phyloP scores from a whole-genome alignment of 2,113 vertebrate genomes.

The Ardeotis arabs region DNA sequence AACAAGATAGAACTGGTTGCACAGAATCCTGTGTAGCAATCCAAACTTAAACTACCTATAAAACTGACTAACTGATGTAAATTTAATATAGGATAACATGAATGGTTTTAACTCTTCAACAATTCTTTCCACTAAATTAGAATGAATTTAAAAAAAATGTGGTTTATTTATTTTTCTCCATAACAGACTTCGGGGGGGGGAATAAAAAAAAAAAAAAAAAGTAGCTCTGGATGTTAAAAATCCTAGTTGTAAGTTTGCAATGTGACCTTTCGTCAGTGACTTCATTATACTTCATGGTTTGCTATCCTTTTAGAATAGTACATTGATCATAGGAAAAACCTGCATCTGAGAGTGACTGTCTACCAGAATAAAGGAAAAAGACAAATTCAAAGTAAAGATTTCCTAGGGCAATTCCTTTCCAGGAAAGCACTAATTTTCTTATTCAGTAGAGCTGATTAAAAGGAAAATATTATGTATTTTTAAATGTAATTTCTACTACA shows the following conservation, averaged over 20 bases:
- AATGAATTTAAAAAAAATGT: not conserved
- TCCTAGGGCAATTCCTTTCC: not conserved
- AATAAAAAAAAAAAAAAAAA: accelerated
- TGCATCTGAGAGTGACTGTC: not conserved
- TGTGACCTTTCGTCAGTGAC: not conserved
- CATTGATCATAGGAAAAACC: not conserved
- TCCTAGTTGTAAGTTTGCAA: not conserved
- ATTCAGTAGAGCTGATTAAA: not conserved
- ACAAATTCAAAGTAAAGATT: not conserved
- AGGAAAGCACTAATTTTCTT: not conserved
- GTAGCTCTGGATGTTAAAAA: not conserved
- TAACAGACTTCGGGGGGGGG: not conserved
- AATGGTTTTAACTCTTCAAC: not conserved
- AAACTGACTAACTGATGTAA: not conserved
- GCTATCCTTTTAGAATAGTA: not conserved
- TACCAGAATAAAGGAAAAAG: not conserved
- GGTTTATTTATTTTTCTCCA: not conserved
- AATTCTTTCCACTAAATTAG: not conserved
- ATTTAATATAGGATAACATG: not conserved
- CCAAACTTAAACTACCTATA: not conserved
- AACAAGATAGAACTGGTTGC: not conserved
- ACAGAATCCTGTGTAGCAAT: not conserved
- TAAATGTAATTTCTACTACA: not conserved
- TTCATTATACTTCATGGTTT: not conserved
- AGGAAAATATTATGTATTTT: not conserved